Conservation (phyloP, 2,888 invertebrate species). For the Drosophila mulleri region DNA sequence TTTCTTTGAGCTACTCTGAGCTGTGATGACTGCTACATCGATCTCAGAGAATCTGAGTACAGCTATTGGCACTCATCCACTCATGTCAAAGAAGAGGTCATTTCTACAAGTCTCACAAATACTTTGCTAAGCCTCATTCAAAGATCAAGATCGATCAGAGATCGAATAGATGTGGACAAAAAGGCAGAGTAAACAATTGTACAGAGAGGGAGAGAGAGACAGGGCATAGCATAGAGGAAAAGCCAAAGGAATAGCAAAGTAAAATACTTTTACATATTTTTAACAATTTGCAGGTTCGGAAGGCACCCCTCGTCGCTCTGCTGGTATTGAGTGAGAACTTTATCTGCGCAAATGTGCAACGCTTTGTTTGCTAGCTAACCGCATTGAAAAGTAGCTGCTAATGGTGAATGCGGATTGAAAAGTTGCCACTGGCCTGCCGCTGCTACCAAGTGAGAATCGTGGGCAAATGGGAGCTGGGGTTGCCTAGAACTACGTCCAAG, state of each 20-base stretch:
- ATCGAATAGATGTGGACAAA: background rate
- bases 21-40: too few relatives aligned
- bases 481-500: slow-evolving; percentile 46
- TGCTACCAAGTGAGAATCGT: background rate
- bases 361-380: slow-evolving; percentile 80
- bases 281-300: slow-evolving; percentile 59
- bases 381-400: slow-evolving; percentile 81
- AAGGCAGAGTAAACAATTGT: background rate
- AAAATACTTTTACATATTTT: slow-evolving; percentile 79
- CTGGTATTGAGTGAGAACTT: slow-evolving; percentile 71
- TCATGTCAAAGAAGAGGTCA: too few relatives aligned
- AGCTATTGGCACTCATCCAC: too few relatives aligned
- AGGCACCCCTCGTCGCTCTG: slow-evolving; percentile 1
- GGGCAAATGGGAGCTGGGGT: background rate
- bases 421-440: slow-evolving; percentile 4
- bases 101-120: too few relatives aligned
- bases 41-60: too few relatives aligned
- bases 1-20: too few relatives aligned
- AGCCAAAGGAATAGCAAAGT: slow-evolving; percentile 45
- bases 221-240: slow-evolving; percentile 26
- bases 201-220: slow-evolving; percentile 2
- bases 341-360: slow-evolving; percentile 79
- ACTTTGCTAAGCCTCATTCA: too few relatives aligned
- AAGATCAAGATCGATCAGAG: too few relatives aligned
- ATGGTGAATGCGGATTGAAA: slow-evolving; percentile 73